A percentile compares a stretch with the other conserved stretches of the same genome.
Evolutionary conservation across 2,888 invertebrate genomes (phyloP).

Genomic region (Orthosia cruda): DNA sequence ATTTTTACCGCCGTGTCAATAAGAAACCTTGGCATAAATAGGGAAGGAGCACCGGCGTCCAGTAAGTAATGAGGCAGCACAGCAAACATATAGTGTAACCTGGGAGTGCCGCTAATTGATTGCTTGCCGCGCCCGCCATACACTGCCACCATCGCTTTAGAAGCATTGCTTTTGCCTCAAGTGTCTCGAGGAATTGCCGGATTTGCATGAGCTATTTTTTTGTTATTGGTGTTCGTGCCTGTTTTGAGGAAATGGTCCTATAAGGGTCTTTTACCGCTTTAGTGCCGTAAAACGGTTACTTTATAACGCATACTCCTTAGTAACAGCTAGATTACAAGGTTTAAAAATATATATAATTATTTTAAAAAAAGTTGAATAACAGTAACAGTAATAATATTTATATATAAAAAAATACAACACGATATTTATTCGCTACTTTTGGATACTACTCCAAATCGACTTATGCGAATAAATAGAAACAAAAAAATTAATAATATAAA

Average conservation of each 20-base stretch:
- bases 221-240: conserved; percentile 1
- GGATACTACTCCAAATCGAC: too few relatives aligned
- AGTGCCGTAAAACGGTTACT: too few relatives aligned
- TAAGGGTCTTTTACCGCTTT: background rate
- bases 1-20: conserved; percentile 71
- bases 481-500: too few relatives aligned
- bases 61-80: conserved; percentile 89
- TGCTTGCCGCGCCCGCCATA: conserved; percentile 83
- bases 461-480: too few relatives aligned
- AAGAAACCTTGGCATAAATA: conserved; percentile 76
- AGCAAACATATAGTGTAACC: conserved; percentile 89
- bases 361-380: too few relatives aligned
- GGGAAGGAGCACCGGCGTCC: conserved; percentile 79
- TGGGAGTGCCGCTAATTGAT: conserved; percentile 86
- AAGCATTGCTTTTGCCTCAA: conserved; percentile 54
- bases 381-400: too few relatives aligned
- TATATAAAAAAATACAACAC: too few relatives aligned
- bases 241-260: background rate
- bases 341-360: too few relatives aligned
- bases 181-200: conserved; percentile 44
- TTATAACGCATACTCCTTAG: too few relatives aligned
- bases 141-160: conserved; percentile 72
- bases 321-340: too few relatives aligned
- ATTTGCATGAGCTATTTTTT: conserved; percentile 60
- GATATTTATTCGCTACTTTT: too few relatives aligned